Evolutionary conservation across 2,888 invertebrate genomes (phyloP), one percentile per base, ranked within the genome.

Genomic region (Ferdinandea cuprea): DNA sequence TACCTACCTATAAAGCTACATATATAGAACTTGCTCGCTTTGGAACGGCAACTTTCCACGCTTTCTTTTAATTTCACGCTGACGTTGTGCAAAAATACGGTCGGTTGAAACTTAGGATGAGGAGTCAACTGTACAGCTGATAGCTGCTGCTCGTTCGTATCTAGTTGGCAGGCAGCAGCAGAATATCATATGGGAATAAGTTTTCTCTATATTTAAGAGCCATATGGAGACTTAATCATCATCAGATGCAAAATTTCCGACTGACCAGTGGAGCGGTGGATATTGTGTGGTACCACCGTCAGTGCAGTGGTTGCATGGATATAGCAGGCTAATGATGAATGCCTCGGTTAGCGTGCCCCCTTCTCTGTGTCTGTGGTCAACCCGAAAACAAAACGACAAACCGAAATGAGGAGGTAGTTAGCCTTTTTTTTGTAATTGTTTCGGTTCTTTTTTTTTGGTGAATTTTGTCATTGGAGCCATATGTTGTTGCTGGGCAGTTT

Each of bases 31-130:
- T 15, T 66, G 58, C 61, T 48, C 48, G 30, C 65, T 58, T 69
- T 35, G 21, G 21, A 35, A 32, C 13, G 28, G 25, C 58, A 52
- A 69, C 42, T 54, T 48, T 30, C 17, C 46, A 21, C 54, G 54
- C 35, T 72, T 78, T 78, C 71, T 81, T 77, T 81, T 65, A 59
- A 54, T 59, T 80, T 32, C 58, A 48, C 52, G 50, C 58, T 58
- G 50, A 74, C 13, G 69, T 40, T 46, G 66, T 48, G 32, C 42
- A 52, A 71, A 71, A 59, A 30, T 15, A 42, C 46, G 71, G 48
- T 59, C 11, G 46, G 28, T 25, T 37, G 11, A 1, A 13, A 9
- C 13, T 11, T 11, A 25, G 19, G 28, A 46, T 6, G 28, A 35
- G 5, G 17, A 37, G 25, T 58, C 46, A 19, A 48, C 69, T 40